These are phyloP conservation scores for Laupala kohalensis DNA, from an alignment of 1,140 invertebrate species.

Conservation along the genomic window DNA sequence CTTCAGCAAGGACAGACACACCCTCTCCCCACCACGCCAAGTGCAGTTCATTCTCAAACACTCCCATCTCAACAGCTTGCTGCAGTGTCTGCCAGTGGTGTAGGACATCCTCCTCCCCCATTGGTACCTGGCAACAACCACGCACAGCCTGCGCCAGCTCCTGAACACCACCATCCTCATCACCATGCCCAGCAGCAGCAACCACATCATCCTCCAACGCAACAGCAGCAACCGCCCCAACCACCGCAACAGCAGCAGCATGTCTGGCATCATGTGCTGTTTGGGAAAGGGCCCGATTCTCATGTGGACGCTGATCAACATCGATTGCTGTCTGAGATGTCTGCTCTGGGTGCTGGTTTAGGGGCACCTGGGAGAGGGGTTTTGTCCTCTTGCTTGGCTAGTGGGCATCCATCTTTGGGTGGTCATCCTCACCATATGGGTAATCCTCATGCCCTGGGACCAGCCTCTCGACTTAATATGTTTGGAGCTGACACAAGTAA, in stretches of 20 bases:
- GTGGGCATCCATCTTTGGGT: slow-evolving; percentile 1
- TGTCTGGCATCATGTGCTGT: slow-evolving; percentile 12
- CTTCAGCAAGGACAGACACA: neutral
- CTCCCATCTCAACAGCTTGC: neutral
- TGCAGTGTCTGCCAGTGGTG: neutral
- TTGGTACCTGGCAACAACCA: neutral
- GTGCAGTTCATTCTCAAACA: neutral
- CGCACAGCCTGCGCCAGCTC: neutral
- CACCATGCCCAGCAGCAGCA: neutral
- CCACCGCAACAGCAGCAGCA: slow-evolving; percentile 3
- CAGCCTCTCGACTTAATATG: neutral
- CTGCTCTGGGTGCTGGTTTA: slow-evolving; percentile 1
- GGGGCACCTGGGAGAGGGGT: neutral
- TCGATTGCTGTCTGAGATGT: slow-evolving; percentile 8
- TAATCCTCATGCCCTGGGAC: neutral
- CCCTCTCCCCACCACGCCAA: neutral
- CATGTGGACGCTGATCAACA: slow-evolving; percentile 1
- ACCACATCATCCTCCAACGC: slow-evolving; percentile 1
- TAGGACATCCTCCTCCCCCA: neutral
- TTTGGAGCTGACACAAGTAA: neutral
- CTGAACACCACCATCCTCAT: neutral
- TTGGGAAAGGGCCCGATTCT: slow-evolving; percentile 3
- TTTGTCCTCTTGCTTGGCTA: slow-evolving; percentile 1
- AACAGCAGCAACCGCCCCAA: neutral
- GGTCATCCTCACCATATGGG: neutral